Conservation (phyloP, 1,140 invertebrate species). For the Melitaea cinxia region DNA sequence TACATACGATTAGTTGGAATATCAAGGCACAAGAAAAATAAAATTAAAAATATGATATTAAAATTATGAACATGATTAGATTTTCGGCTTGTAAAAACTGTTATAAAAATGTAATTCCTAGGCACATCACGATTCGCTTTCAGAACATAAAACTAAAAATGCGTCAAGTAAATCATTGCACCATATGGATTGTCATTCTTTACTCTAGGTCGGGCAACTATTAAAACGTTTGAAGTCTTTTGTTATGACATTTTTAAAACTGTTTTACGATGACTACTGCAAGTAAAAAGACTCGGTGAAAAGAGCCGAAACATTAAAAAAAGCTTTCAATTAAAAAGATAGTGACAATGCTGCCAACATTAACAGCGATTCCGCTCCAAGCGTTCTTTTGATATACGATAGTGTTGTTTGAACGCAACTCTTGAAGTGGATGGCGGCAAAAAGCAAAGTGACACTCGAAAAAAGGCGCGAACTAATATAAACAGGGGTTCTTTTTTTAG, state of each 20-base stretch:
- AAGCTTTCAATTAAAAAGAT: slow-evolving; percentile 77
- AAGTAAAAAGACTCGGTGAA: slow-evolving; percentile 58
- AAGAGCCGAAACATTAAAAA: slow-evolving; percentile 70
- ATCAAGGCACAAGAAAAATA: not conserved
- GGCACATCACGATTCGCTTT: slow-evolving; percentile 38
- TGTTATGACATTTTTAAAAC: slow-evolving; percentile 59
- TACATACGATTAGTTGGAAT: no score
- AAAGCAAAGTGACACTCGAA: slow-evolving; percentile 80
- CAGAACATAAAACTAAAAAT: slow-evolving; percentile 67
- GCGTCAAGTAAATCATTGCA: slow-evolving; percentile 60
- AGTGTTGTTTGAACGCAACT: slow-evolving; percentile 70
- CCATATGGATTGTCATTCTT: slow-evolving; percentile 72
- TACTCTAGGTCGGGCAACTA: slow-evolving; percentile 42
- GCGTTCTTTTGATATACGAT: slow-evolving; percentile 77
- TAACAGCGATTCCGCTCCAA: slow-evolving; percentile 59
- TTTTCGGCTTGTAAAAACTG: not conserved
- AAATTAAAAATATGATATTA: not conserved
- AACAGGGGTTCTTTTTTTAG: slow-evolving; percentile 71
- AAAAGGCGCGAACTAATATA: slow-evolving; percentile 78
- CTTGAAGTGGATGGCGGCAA: slow-evolving; percentile 72
- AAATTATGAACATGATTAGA: not conserved
- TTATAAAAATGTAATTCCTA: slow-evolving; percentile 36
- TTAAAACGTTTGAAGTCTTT: slow-evolving; percentile 76
- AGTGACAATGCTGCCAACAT: slow-evolving; percentile 75
- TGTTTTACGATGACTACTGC: slow-evolving; percentile 73